Conservation (phyloP, 1,140 invertebrate genomes). For the Cyrtorhinus lividipennis region DNA sequence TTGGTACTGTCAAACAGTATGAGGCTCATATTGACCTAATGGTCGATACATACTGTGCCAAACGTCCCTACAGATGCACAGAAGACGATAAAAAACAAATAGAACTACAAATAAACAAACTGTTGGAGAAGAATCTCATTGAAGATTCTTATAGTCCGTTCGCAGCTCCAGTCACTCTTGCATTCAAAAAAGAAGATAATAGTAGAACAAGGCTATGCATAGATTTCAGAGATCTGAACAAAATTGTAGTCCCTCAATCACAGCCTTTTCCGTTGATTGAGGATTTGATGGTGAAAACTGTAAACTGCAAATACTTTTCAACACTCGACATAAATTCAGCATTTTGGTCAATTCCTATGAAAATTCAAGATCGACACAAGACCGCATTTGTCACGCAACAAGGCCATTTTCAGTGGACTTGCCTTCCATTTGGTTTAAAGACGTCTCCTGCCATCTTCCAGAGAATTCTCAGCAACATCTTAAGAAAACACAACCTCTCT, state of each 20-base stretch:
- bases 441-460: conserved; percentile 33
- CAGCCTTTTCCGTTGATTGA: too few species aligned
- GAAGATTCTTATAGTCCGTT: too few species aligned
- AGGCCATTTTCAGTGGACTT: conserved; percentile 22
- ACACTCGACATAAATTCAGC: conserved; percentile 24
- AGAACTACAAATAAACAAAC: too few species aligned
- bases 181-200: too few species aligned
- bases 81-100: too few species aligned
- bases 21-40: conserved; percentile 27
- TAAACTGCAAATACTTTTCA: conserved; percentile 21
- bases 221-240: too few species aligned
- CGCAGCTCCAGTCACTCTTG: too few species aligned
- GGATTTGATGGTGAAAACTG: conserved; percentile 11
- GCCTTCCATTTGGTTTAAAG: conserved; percentile 23
- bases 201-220: too few species aligned
- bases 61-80: too few species aligned
- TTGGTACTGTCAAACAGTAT: conserved; percentile 25
- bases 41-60: conserved; percentile 27
- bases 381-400: conserved; percentile 24
- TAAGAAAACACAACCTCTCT: conserved; percentile 32
- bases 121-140: too few species aligned
- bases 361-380: conserved; percentile 23
- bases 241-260: too few species aligned
- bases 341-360: conserved; percentile 24
- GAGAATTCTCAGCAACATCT: conserved; percentile 29